Conservation (phyloP, 2,888 invertebrate genomes). For the Ochropleura leucogaster region DNA sequence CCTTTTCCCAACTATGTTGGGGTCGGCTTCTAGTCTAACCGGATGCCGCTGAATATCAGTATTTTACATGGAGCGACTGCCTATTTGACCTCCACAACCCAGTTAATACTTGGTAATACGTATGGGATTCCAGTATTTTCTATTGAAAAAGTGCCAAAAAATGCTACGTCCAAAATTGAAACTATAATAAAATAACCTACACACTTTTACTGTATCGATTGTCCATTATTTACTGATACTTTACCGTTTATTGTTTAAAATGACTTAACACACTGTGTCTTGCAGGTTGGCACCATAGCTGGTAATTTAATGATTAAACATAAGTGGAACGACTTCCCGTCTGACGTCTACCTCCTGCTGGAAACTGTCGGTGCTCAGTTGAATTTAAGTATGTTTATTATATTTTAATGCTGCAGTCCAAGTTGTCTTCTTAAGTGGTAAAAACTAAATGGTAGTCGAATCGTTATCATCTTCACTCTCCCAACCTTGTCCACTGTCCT, state of each 20-base stretch:
- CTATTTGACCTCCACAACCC: too few relatives aligned
- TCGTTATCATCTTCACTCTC: neutral
- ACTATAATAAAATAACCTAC: neutral
- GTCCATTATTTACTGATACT: neutral
- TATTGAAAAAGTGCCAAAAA: neutral
- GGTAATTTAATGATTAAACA: slow-evolving; percentile 2
- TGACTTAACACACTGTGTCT: neutral
- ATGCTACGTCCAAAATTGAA: neutral
- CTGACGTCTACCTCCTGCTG: neutral
- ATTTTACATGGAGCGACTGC: too few relatives aligned
- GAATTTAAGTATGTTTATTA: neutral
- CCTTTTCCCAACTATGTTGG: too few relatives aligned
- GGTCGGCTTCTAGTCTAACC: too few relatives aligned
- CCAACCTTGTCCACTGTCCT: too few relatives aligned
- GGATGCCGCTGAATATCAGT: too few relatives aligned
- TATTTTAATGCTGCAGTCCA: neutral
- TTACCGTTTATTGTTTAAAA: neutral
- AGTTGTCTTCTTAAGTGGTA: neutral
- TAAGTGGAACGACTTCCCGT: neutral
- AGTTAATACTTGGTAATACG: too few relatives aligned
- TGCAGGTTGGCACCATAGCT: neutral
- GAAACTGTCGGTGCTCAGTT: slow-evolving; percentile 1
- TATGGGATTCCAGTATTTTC: neutral
- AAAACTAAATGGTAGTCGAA: neutral
- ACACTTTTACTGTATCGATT: neutral